phyloP scores from a whole-genome alignment of 2,113 vertebrate genomes.

The Atlantisia rogersi region DNA sequence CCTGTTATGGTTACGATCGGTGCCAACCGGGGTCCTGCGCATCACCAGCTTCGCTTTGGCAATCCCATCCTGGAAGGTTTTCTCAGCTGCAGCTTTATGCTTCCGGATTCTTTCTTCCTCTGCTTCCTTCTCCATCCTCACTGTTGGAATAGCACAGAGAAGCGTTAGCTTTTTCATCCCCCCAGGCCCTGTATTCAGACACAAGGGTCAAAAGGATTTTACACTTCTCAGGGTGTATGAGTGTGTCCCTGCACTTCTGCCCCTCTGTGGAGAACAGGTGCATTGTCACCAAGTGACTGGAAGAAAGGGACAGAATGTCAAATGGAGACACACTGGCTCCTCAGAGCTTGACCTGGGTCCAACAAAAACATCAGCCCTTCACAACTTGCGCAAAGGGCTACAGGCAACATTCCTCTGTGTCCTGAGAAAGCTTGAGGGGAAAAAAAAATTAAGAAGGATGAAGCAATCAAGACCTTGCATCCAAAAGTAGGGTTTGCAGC shows the following conservation, averaged over 20 bases:
- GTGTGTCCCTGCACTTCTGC: too few species aligned
- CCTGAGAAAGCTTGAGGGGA: neutral
- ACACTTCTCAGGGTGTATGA: too few species aligned
- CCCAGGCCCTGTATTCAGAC: too few species aligned
- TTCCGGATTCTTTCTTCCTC: slow-evolving; percentile 90
- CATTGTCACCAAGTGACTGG: neutral
- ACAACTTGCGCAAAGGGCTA: neutral
- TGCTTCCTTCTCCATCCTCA: slow-evolving; percentile 91
- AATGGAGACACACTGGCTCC: neutral
- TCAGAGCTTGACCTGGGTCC: neutral
- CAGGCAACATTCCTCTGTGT: neutral
- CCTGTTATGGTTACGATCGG: slow-evolving; percentile 96
- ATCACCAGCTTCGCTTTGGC: slow-evolving; percentile 89
- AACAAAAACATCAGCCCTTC: neutral
- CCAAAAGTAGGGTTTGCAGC: neutral
- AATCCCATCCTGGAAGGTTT: slow-evolving; percentile 92
- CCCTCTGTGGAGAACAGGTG: neutral
- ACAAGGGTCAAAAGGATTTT: too few species aligned
- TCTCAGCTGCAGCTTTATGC: slow-evolving; percentile 88
- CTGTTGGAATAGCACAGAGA: slow-evolving; percentile 64
- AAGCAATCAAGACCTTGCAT: neutral
- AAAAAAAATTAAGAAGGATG: neutral
- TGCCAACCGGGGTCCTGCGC: slow-evolving; percentile 89
- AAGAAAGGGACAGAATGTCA: neutral
- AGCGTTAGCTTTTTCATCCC: neutral